These are phyloP conservation scores for Beaufortia kweichowensis DNA, from an alignment of 2,113 vertebrate genomes.

Conservation along the genomic window DNA sequence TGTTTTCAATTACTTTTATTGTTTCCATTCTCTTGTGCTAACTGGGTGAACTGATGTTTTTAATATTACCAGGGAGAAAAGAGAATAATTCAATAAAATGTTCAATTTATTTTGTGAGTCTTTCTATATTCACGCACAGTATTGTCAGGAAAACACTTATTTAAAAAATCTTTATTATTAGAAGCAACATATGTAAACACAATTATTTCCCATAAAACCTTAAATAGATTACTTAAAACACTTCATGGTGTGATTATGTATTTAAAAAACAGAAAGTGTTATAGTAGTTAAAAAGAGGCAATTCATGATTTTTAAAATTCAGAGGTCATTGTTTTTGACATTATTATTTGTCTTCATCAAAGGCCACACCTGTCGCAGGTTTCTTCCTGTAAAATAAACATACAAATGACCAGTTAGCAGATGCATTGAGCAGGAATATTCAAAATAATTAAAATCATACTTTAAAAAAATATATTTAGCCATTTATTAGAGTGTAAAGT, in stretches of 20 bases:
- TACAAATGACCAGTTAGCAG: not conserved
- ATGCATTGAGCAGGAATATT: not conserved
- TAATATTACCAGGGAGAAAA: slow-evolving; percentile 51
- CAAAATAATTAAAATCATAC: no score
- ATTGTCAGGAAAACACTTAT: not conserved
- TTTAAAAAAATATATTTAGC: no score
- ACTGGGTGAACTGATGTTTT: slow-evolving; percentile 54
- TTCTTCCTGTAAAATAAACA: slow-evolving; percentile 60
- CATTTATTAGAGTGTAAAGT: no score
- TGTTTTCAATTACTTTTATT: slow-evolving; percentile 57
- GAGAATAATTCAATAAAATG: slow-evolving; percentile 30
- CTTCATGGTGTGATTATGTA: not conserved
- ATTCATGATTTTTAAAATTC: not conserved
- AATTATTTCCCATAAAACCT: not conserved
- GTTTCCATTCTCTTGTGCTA: slow-evolving; percentile 59
- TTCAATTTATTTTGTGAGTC: not conserved
- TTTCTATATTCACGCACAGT: not conserved
- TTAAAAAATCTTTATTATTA: not conserved
- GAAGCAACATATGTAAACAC: not conserved
- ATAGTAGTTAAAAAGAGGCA: slow-evolving; percentile 41
- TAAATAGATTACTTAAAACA: not conserved
- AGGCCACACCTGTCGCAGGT: slow-evolving; percentile 68
- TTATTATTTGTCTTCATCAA: slow-evolving; percentile 64
- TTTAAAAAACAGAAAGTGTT: slow-evolving; percentile 25
- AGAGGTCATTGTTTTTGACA: slow-evolving; percentile 18